Evolutionary conservation across 2,888 invertebrate genomes (phyloP), one percentile per base, ranked within the genome.

Genomic region (Schrankia costaestrigalis): DNA sequence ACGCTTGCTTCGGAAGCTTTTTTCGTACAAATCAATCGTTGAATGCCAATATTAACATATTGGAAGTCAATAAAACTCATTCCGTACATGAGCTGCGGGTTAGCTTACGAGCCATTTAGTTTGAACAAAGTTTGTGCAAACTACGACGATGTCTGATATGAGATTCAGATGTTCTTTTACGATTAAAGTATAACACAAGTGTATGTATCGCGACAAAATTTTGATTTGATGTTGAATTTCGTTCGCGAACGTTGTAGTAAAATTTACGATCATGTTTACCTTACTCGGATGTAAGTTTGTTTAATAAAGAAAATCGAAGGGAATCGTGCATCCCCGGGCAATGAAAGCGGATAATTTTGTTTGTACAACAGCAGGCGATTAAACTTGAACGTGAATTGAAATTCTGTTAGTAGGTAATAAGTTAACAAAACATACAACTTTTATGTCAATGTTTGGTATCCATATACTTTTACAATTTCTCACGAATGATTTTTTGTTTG

Each of bases 211-310:
- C 44, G 39, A 47, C 25, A 46, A 61, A 72, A 72, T 69, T 71
- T 71, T 71, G 72, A 76, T 80, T 76, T 68, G 68, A 67, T 66
- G 50, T 64, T 63, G 65, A 70, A 69, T 72, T 70, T 73, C 72
- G 72, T 69, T 64, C 62, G 55, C 58, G 71, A 59, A 63, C 63
- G 58, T 53, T 63, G 42, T 71, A 73, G 68, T 79, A 75, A 79
- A 78, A 82, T 82, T 82, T 77, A 82, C 77, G 78, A 78, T 52
- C 67, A 41, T 82, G 79, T 84, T 84, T 82, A 78, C 78, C 67
- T 75, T 75, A 63, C 67, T 61, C 59, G 65, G 66, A 74, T 77
- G 70, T 73, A 70, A 75, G 80, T 80, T 81, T 83, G 81, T 83
- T 82, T 80, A 80, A 76, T 74, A 70, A 71, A 69, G 64, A 66